Conservation (phyloP, 2,113 vertebrate genomes). For the Petrocephalus microphthalmus region DNA sequence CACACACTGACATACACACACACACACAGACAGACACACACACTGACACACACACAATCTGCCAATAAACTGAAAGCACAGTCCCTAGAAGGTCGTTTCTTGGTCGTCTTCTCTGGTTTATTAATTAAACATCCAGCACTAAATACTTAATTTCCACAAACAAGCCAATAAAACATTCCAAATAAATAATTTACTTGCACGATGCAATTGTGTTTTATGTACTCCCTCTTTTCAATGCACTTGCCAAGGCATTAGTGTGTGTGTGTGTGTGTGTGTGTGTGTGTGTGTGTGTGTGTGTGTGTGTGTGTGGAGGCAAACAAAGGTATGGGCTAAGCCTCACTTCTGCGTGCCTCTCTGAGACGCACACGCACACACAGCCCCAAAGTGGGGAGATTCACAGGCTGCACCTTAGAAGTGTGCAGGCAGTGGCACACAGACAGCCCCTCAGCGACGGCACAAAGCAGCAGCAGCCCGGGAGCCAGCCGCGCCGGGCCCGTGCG, state of each 20-base stretch:
- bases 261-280: background rate
- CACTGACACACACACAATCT: background rate
- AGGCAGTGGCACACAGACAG: background rate
- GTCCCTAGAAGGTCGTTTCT: background rate
- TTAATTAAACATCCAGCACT: conserved; percentile 2
- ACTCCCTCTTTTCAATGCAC: background rate
- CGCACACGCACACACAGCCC: conserved; percentile 4
- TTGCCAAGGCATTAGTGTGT: background rate
- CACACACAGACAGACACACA: background rate
- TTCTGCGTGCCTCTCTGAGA: background rate
- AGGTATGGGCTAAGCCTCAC: background rate
- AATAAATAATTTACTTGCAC: background rate
- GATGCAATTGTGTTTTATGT: background rate
- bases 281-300: background rate
- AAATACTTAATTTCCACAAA: conserved; percentile 16
- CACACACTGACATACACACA: too few relatives aligned
- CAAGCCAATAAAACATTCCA: background rate
- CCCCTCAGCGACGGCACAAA: conserved; percentile 12
- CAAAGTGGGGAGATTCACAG: background rate
- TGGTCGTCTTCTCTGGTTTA: background rate
- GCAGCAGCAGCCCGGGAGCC: background rate
- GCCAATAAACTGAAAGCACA: background rate
- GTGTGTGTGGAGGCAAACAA: background rate
- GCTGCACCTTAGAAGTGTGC: background rate
- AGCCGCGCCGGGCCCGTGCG: background rate